Percentiles rank a stretch among this genome's conserved stretches.
Conservation (phyloP, 2,888 invertebrate genomes). For the Melangyna quadrimaculata region DNA sequence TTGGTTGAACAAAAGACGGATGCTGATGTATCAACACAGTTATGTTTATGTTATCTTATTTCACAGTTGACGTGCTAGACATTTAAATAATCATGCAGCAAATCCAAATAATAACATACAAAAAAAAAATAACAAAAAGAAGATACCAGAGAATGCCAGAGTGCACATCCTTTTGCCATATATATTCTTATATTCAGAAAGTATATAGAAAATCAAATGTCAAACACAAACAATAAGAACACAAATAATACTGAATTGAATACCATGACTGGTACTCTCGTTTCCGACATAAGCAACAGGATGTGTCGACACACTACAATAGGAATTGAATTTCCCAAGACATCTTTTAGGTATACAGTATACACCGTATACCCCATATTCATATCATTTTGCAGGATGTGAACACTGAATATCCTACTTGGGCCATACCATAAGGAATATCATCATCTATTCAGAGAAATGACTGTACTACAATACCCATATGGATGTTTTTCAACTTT, state of each 20-base stretch:
- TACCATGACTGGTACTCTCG: constrained; percentile 60
- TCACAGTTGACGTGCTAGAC: constrained; percentile 37
- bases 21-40: neutral
- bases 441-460: constrained; percentile 31
- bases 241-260: constrained; percentile 51
- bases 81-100: constrained; percentile 44
- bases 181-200: neutral
- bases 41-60: constrained; percentile 22
- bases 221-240: constrained; percentile 58
- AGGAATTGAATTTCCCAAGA: constrained; percentile 70
- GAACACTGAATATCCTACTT: constrained; percentile 62
- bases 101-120: neutral
- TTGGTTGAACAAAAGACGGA: constrained; percentile 14
- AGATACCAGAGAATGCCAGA: constrained; percentile 9
- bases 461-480: constrained; percentile 28
- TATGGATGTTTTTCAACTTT: constrained; percentile 28
- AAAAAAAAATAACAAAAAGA: neutral
- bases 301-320: constrained; percentile 68
- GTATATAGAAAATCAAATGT: constrained; percentile 51
- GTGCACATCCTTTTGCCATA: constrained; percentile 40
- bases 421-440: constrained; percentile 51
- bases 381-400: constrained; percentile 65
- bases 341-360: constrained; percentile 47
- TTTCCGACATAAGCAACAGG: constrained; percentile 71
- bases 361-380: too few species aligned